Conservation (phyloP, 53 echinoderm and acorn worm genomes). For the Echinometra lucunter region DNA sequence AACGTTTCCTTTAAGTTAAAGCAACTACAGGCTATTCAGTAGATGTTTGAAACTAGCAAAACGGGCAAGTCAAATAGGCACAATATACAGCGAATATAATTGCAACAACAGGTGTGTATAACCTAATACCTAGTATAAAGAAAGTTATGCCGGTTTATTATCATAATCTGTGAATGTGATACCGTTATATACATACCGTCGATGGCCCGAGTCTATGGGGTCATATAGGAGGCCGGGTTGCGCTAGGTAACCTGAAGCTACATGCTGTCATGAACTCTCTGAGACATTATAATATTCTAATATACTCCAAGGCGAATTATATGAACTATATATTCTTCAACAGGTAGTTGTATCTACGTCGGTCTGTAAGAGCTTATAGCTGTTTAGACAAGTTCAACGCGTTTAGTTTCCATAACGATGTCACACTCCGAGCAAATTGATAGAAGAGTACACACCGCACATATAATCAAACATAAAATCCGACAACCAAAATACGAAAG, state of each 20-base stretch:
- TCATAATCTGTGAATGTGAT: neutral
- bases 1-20: too few relatives aligned
- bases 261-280: neutral
- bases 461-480: neutral
- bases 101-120: too few relatives aligned
- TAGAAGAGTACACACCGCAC: neutral
- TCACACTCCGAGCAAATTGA: neutral
- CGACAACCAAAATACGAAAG: neutral
- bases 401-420: conserved; percentile 3
- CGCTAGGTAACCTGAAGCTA: conserved; percentile 20
- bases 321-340: neutral
- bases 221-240: neutral
- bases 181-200: conserved; percentile 5
- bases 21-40: too few relatives aligned
- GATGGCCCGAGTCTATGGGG: neutral
- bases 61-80: too few relatives aligned
- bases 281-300: neutral
- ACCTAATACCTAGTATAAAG: too few relatives aligned
- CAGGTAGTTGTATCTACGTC: neutral
- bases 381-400: neutral
- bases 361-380: neutral
- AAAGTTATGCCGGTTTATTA: too few relatives aligned
- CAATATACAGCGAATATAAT: neutral
- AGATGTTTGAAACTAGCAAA: too few relatives aligned
- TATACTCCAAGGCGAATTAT: neutral